These are phyloP conservation scores for Brachionus rotundiformis DNA, from an alignment of 1,140 invertebrate genomes.

Conservation along the genomic window DNA sequence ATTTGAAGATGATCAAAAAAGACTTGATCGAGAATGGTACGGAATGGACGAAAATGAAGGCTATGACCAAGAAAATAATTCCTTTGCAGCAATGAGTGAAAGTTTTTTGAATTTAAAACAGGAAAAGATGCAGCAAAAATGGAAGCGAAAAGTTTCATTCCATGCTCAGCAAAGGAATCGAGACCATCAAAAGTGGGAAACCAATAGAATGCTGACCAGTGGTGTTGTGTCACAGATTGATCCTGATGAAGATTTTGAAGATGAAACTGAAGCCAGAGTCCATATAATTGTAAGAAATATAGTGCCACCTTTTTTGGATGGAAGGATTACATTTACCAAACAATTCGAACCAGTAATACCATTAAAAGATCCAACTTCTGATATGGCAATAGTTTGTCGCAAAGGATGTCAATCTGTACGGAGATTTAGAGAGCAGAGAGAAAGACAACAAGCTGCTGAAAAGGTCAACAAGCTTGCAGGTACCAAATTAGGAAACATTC, in stretches of 20 bases:
- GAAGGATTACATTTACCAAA: slow-evolving; percentile 97
- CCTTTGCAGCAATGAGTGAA: slow-evolving; percentile 83
- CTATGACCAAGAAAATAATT: slow-evolving; percentile 87
- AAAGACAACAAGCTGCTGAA: slow-evolving; percentile 89
- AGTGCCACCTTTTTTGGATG: slow-evolving; percentile 96
- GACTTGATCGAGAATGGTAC: slow-evolving; percentile 94
- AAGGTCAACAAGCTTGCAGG: slow-evolving; percentile 99
- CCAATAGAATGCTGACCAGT: slow-evolving; percentile 93
- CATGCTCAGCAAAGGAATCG: slow-evolving; percentile 90
- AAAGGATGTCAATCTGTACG: slow-evolving; percentile 87
- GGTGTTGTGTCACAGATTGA: slow-evolving; percentile 87
- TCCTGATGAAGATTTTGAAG: slow-evolving; percentile 77
- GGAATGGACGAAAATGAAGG: slow-evolving; percentile 76
- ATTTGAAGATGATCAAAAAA: slow-evolving; percentile 64
- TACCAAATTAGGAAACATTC: slow-evolving; percentile 92
- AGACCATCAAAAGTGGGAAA: slow-evolving; percentile 97
- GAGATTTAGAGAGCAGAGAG: slow-evolving; percentile 89
- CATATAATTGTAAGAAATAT: slow-evolving; percentile 91
- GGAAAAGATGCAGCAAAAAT: slow-evolving; percentile 82
- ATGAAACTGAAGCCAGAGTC: slow-evolving; percentile 84
- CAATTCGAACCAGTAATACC: slow-evolving; percentile 94
- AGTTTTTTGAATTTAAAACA: slow-evolving; percentile 89
- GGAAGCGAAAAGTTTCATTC: slow-evolving; percentile 86
- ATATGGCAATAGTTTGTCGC: slow-evolving; percentile 93
- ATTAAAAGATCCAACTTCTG: slow-evolving; percentile 89